phyloP scores from a whole-genome alignment of 2,888 invertebrate genomes.

The Parnassius glacialis region DNA sequence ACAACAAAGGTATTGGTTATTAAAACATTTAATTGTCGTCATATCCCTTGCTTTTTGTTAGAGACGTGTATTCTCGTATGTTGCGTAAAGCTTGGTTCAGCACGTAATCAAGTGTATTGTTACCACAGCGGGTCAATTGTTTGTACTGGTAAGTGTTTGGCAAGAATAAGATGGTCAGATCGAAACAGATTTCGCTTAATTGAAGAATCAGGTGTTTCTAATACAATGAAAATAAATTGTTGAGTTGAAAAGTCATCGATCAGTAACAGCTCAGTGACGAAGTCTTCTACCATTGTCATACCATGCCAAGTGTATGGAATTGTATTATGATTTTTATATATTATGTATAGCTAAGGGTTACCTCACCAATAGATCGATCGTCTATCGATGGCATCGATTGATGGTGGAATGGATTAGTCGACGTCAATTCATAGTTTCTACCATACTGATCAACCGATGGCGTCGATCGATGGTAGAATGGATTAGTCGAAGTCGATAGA shows the following conservation, averaged over 20 bases:
- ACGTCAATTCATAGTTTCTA: too few species aligned
- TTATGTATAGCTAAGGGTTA: too few species aligned
- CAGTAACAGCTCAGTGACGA: too few species aligned
- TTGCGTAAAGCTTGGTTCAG: slow-evolving; percentile 4
- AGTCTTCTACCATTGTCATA: too few species aligned
- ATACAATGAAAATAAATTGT: neutral
- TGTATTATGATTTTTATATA: too few species aligned
- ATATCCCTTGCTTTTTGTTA: slow-evolving; percentile 3
- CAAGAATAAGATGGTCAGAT: slow-evolving; percentile 9
- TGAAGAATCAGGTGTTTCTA: slow-evolving; percentile 6
- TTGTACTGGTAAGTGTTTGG: slow-evolving; percentile 17
- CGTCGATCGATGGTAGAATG: too few species aligned
- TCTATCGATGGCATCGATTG: too few species aligned
- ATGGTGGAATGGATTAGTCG: too few species aligned
- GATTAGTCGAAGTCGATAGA: too few species aligned
- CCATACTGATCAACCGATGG: too few species aligned
- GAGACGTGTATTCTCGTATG: neutral
- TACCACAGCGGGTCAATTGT: slow-evolving; percentile 17
- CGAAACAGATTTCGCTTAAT: slow-evolving; percentile 13
- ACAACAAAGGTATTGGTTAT: neutral
- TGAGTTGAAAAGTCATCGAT: slow-evolving; percentile 11
- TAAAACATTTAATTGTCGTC: neutral
- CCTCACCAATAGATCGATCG: too few species aligned
- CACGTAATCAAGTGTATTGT: slow-evolving; percentile 22
- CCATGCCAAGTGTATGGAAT: too few species aligned